Conservation (phyloP, 2,888 invertebrate genomes). For the Heteromyza rotundicornis region DNA sequence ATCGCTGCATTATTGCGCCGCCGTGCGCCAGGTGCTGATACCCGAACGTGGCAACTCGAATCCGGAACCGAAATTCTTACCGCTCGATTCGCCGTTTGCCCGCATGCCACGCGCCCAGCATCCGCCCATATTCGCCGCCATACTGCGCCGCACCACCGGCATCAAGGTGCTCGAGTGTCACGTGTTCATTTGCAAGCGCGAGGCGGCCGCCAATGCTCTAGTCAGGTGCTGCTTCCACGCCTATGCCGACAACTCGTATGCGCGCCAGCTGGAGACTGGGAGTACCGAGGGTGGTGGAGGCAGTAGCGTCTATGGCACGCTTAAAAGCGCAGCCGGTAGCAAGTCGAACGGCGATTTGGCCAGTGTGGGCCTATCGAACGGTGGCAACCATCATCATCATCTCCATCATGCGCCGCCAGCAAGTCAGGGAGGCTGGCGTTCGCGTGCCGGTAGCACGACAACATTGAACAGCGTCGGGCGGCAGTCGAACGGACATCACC, state of each 20-base stretch:
- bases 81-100: constrained; percentile 95
- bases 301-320: constrained; percentile 66
- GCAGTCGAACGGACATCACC: constrained; percentile 55
- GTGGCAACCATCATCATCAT: constrained; percentile 43
- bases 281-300: constrained; percentile 62
- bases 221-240: constrained; percentile 98
- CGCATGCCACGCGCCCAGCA: constrained; percentile 90
- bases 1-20: constrained; percentile 93
- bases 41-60: constrained; percentile 69
- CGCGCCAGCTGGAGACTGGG: constrained; percentile 77
- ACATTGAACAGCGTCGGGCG: constrained; percentile 68
- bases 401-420: constrained; percentile 40
- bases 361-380: constrained; percentile 49
- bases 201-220: constrained; percentile 96
- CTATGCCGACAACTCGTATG: constrained; percentile 94
- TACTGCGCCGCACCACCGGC: constrained; percentile 91
- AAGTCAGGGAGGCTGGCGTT: constrained; percentile 65
- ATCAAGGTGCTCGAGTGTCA: constrained; percentile 99
- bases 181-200: constrained; percentile 96
- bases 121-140: constrained; percentile 96
- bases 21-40: constrained; percentile 84
- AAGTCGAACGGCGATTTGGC: constrained; percentile 60
- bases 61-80: constrained; percentile 87
- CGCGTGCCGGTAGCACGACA: constrained; percentile 68
- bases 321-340: constrained; percentile 61